Percentiles rank a stretch among this genome's conserved stretches.
phyloP scores from a whole-genome alignment of 2,113 vertebrate genomes.

The Sterna hirundo region DNA sequence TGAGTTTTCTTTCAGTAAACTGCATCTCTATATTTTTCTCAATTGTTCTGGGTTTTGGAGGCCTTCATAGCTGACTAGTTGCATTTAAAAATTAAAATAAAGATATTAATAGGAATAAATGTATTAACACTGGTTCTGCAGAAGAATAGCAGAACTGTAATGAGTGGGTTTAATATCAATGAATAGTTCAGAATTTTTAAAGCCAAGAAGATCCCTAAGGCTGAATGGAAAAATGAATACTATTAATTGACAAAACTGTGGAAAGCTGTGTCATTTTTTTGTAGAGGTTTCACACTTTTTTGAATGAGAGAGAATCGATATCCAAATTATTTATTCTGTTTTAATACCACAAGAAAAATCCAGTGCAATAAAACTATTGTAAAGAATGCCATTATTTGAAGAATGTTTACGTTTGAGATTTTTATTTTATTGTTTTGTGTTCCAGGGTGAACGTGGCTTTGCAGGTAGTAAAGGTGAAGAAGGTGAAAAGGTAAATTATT shows the following conservation, averaged over 20 bases:
- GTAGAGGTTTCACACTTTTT: background rate
- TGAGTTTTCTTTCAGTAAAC: background rate
- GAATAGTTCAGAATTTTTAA: background rate
- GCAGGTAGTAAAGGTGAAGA: slow-evolving; percentile 71
- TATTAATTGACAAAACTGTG: background rate
- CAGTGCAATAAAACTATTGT: background rate
- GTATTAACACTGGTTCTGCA: background rate
- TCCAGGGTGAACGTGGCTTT: slow-evolving; percentile 74
- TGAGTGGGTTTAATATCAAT: background rate
- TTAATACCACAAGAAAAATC: background rate
- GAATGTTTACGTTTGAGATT: background rate
- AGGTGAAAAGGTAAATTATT: slow-evolving; percentile 73
- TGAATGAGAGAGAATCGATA: background rate
- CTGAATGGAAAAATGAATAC: background rate
- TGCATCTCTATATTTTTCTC: background rate
- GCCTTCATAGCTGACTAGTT: background rate
- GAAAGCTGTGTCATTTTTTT: background rate
- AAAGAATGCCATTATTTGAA: background rate
- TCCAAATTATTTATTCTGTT: background rate
- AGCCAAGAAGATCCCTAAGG: background rate
- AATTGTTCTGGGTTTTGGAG: background rate
- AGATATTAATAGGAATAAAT: background rate
- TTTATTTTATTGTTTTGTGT: background rate
- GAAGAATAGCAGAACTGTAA: background rate
- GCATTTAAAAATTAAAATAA: background rate